These are phyloP conservation scores for Galeruca laticollis DNA, from an alignment of 2,888 invertebrate genomes.

Conservation along the genomic window DNA sequence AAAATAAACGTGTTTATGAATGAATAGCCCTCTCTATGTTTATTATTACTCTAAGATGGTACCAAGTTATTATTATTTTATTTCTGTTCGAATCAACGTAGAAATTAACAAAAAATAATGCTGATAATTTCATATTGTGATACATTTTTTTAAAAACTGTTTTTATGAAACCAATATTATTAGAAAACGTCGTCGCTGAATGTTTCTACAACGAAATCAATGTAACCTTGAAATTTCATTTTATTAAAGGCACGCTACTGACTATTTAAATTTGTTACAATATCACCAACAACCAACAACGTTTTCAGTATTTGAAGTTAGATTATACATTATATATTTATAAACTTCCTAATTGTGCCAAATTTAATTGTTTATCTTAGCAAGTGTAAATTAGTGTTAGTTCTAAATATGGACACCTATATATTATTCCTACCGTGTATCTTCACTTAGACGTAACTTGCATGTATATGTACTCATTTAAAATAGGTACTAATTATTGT, in stretches of 20 bases:
- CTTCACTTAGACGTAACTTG: conserved; percentile 2
- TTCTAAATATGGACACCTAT: conserved; percentile 26
- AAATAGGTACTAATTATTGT: neutral
- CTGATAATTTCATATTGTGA: too few species aligned
- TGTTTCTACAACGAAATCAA: neutral
- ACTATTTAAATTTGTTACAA: conserved; percentile 1
- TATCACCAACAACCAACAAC: neutral
- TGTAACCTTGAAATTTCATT: conserved; percentile 13
- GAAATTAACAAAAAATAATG: too few species aligned
- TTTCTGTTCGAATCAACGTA: too few species aligned
- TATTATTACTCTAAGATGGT: too few species aligned
- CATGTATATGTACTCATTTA: conserved; percentile 1
- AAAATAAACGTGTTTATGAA: too few species aligned
- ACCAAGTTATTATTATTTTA: too few species aligned
- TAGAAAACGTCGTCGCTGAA: too few species aligned
- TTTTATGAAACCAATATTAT: too few species aligned
- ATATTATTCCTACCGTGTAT: conserved; percentile 18
- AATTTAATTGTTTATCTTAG: conserved; percentile 32
- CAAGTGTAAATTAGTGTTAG: conserved; percentile 17
- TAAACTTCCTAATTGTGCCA: conserved; percentile 29
- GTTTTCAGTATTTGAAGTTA: neutral
- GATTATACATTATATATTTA: neutral
- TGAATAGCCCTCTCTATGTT: too few species aligned
- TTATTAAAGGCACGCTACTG: conserved; percentile 9
- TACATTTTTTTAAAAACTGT: too few species aligned